Evolutionary conservation across 2,113 vertebrate species (phyloP).

Genomic region (Monarcha castaneiventris): DNA sequence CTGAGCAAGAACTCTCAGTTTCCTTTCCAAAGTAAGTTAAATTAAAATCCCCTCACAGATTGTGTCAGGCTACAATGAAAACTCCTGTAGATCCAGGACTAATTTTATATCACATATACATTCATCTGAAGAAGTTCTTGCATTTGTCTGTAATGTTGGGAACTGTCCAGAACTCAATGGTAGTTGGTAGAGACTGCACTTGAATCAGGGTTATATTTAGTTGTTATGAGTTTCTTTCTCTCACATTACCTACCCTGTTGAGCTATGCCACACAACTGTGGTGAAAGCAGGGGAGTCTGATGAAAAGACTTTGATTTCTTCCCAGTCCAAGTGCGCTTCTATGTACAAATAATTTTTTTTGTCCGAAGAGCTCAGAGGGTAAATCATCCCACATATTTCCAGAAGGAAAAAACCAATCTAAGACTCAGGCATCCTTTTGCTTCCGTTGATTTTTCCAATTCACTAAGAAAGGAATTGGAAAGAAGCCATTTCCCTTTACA

Average conservation of each 20-base stretch:
- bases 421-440: background rate
- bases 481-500: background rate
- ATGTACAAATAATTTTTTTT: background rate
- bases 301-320: background rate
- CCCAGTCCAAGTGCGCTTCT: background rate
- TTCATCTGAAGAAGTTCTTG: background rate
- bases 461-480: background rate
- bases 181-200: background rate
- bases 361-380: background rate
- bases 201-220: background rate
- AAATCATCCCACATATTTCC: background rate
- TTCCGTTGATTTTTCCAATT: background rate
- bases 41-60: background rate
- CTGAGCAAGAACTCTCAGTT: background rate
- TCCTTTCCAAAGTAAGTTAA: background rate
- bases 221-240: background rate
- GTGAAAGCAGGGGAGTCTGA: background rate
- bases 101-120: background rate
- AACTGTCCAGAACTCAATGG: background rate
- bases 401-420: background rate
- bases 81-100: background rate
- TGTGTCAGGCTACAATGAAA: background rate
- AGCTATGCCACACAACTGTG: background rate
- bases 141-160: background rate
- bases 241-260: rapidly evolving